These are phyloP conservation scores for Parascotia fuliginaria DNA, from an alignment of 2,888 invertebrate genomes.

Conservation along the genomic window DNA sequence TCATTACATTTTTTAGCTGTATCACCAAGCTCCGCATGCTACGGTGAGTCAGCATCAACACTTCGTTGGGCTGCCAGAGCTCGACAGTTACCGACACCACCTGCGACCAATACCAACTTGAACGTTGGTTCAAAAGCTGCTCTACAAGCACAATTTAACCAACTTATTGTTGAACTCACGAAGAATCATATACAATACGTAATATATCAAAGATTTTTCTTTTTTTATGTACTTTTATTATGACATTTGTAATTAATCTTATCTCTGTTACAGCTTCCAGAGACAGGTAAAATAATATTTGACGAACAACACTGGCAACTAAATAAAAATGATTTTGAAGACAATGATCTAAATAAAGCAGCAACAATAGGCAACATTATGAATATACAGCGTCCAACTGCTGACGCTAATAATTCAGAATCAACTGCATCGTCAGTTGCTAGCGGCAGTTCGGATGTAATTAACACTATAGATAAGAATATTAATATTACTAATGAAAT, in stretches of 20 bases:
- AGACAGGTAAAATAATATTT: slow-evolving; percentile 66
- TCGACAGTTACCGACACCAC: slow-evolving; percentile 84
- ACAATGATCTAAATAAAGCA: slow-evolving; percentile 31
- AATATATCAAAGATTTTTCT: slow-evolving; percentile 26
- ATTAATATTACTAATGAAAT: slow-evolving; percentile 64
- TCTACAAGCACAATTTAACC: slow-evolving; percentile 74
- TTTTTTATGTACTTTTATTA: neutral
- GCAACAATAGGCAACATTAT: slow-evolving; percentile 75
- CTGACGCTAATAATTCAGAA: slow-evolving; percentile 61
- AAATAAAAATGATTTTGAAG: slow-evolving; percentile 29
- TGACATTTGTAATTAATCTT: neutral
- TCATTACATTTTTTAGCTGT: slow-evolving; percentile 87
- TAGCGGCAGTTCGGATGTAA: slow-evolving; percentile 71
- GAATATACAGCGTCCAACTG: slow-evolving; percentile 60
- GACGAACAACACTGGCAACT: slow-evolving; percentile 68
- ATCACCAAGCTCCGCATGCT: slow-evolving; percentile 90
- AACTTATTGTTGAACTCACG: slow-evolving; percentile 65
- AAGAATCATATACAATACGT: slow-evolving; percentile 71
- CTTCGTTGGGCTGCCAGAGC: slow-evolving; percentile 92
- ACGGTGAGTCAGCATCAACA: slow-evolving; percentile 93
- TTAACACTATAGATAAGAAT: slow-evolving; percentile 62
- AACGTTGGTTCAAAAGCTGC: slow-evolving; percentile 48
- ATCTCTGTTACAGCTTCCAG: slow-evolving; percentile 41
- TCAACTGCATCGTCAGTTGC: slow-evolving; percentile 65
- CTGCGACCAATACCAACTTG: slow-evolving; percentile 30